Evolutionary conservation across 2,888 invertebrate species (phyloP), one percentile per base, ranked within the genome.

Genomic region (Agonopterix subpropinquella): DNA sequence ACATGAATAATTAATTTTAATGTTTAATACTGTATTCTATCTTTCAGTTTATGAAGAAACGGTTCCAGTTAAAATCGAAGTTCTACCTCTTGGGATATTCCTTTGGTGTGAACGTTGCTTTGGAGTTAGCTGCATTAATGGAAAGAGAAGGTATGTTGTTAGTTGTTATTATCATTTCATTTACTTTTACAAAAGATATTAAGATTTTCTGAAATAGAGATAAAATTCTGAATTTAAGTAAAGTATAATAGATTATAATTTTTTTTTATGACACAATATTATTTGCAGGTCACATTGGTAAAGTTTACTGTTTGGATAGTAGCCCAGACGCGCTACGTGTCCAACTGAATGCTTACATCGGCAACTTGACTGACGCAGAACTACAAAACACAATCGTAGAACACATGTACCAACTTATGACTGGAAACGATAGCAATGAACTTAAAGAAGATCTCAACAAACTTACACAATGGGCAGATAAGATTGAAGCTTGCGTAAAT

Each of bases 101-200:
- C 10, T 61, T 60, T 43, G 59, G 59, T 7, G 58, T 61, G 1
- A 77, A 75, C 43, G 56, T 80, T 13, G 77, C 77, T n/a, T 57
- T 80, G 42, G 78, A 80, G 49, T 46, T 80, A 41, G 77, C 80
- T 10, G 62, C 65, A 0, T 47, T 77, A 37, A 60, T 80, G 51
- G 78, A 80, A 52, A 65, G 62, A 57, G 73, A 80, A 71, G 80
- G 78, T 78, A 73, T 44, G 39, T 39, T 9, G 28, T 28, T 28
- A 5, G 39, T 39, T 9, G 28, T 28, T 28, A 5, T 28, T 28
- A 28, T 28, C 7, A 28, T 28, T 28, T 28, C 2, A 28, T 7
- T 28, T 28, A 28, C 28, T 7, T 28, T 28, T 5, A 4, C 28
- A 28, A 28, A 28, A 28, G 5, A 28, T 7, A 28, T 28, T 5